Conservation (phyloP, 2,797 vertebrate species). For the Astyanax mexicanus region DNA sequence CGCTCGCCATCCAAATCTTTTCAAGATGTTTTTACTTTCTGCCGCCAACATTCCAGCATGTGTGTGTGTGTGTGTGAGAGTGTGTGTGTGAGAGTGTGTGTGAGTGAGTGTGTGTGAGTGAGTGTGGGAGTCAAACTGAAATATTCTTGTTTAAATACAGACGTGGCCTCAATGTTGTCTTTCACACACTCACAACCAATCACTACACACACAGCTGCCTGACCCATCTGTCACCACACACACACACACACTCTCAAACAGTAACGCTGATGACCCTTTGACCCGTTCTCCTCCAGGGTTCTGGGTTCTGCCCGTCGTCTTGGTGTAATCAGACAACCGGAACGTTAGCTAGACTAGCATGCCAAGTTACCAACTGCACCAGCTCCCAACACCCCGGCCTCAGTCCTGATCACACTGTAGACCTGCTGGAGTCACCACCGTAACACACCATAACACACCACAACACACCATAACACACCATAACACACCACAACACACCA, state of each 20-base stretch:
- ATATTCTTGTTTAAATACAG: constrained; percentile 85
- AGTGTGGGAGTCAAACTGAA: constrained; percentile 67
- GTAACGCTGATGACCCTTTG: background rate
- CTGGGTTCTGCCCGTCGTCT: too few relatives aligned
- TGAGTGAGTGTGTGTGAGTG: constrained; percentile 31
- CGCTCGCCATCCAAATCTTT: constrained; percentile 56
- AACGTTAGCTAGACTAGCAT: too few relatives aligned
- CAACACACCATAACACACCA: too few relatives aligned
- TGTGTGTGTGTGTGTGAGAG: constrained; percentile 33
- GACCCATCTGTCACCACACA: constrained; percentile 78
- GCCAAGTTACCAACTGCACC: too few relatives aligned
- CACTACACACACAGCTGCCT: constrained; percentile 83
- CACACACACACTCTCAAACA: constrained; percentile 27
- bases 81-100: constrained; percentile 37
- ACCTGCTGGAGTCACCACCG: too few relatives aligned
- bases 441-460: too few relatives aligned
- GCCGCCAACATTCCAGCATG: constrained; percentile 58
- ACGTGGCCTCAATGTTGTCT: constrained; percentile 83
- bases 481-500: too few relatives aligned
- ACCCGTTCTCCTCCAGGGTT: background rate
- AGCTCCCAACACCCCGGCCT: too few relatives aligned
- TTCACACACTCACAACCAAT: constrained; percentile 82
- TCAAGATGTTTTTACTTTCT: constrained; percentile 63
- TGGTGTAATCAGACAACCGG: too few relatives aligned
- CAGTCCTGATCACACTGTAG: too few relatives aligned